Evolutionary conservation across 2,888 invertebrate genomes (phyloP).

Genomic region (Ecdyonurus torrentis): DNA sequence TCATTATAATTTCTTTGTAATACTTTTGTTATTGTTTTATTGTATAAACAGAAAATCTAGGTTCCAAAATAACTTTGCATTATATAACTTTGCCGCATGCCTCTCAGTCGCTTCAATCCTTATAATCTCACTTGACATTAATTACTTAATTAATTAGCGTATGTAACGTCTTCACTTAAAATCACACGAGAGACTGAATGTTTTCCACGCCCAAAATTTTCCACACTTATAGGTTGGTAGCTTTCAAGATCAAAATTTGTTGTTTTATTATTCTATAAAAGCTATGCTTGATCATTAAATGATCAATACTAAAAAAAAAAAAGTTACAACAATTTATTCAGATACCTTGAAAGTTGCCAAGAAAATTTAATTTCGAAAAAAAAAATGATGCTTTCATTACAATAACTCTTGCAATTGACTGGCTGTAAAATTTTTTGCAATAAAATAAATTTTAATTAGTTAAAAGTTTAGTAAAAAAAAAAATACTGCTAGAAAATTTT

Average conservation of each 20-base stretch:
- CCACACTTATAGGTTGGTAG: not conserved
- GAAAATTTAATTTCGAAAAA: not conserved
- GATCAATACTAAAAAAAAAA: not conserved
- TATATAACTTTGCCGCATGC: too few relatives aligned
- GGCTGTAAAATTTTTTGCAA: not conserved
- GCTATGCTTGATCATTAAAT: not conserved
- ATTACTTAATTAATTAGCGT: too few relatives aligned
- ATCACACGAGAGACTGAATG: not conserved
- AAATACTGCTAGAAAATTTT: not conserved
- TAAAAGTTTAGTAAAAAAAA: not conserved
- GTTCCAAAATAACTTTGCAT: too few relatives aligned
- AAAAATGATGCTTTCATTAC: not conserved
- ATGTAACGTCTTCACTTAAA: too few relatives aligned
- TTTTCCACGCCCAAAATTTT: not conserved
- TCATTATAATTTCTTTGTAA: too few relatives aligned
- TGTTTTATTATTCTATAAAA: not conserved
- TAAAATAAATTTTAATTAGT: not conserved
- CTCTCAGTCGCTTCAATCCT: too few relatives aligned
- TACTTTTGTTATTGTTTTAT: too few relatives aligned
- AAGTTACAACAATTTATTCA: not conserved
- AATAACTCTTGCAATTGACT: not conserved
- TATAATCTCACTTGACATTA: too few relatives aligned
- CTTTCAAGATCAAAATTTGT: not conserved
- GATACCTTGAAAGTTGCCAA: not conserved
- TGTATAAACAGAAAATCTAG: too few relatives aligned